Base-by-base conservation (phyloP, 2,797 vertebrate species). In the Haliaeetus vocifer region DNA sequence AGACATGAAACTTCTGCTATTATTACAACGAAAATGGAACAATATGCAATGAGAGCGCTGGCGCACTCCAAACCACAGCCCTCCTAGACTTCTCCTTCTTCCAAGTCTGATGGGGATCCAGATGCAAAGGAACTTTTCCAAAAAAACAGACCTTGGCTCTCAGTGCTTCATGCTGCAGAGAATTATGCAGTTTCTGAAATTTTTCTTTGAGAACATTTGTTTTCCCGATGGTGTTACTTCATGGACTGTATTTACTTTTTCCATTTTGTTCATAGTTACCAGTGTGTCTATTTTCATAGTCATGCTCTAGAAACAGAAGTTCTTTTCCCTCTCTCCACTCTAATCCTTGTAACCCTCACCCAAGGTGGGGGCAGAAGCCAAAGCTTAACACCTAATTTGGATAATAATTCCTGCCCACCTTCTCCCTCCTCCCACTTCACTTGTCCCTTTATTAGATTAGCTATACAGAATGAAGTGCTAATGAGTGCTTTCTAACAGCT, bases 101-200 rank as follows among this genome's bases (percentile, higher is more conserved):
- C 97, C 97, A 98, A 93, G 91, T 77, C 86, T 92, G 90, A 62
- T 92, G 93, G 62, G 81, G 87, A 97, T 97, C 97, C 98, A 98
- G 95, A 97, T 96, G 85, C 84, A 87, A 89, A 96, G 96, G 81
- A 97, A 96, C 95, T 83, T 94, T 96, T 97, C 97, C 96, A 97
- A 80, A 94, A 80, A 84, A 82, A 2, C 92, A 95, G 80, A 75
- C 86, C 73, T 97, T 97, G 97, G 91, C 96, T 92, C 88, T 65
- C 59, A 90, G 8, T 81, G 58, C 76, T 94, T 92, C 94, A 94
- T 76, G 75, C 97, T 97, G 84, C 82, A 96, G 87, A 94, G 92
- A 96, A 96, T 86, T 94, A 79, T 94, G 80, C 70, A 79, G 74
- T 96, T 92, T 94, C 70, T 86, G 85, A 90, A 79, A 17, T 80